Base-by-base conservation (phyloP, 2,113 vertebrate genomes). In the Gulo gulo region DNA sequence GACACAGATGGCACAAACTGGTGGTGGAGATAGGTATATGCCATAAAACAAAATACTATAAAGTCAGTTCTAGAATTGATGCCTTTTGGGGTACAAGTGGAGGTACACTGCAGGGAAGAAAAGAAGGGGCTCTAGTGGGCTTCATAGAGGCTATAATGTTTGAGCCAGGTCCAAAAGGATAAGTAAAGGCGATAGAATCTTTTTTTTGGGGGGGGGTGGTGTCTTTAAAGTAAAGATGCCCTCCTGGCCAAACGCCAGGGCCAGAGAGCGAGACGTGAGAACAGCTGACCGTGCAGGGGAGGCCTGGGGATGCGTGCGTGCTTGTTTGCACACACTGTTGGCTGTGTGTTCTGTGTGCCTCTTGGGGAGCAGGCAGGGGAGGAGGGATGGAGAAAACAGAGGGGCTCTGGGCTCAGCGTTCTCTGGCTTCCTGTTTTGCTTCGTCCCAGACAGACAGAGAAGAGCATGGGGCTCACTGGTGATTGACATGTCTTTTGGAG, bases 161-260 rank as follows among this genome's bases (percentile, higher is more conserved):
- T 42, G 31, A 55, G 16, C 14, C n/a, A 45, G 61, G 4, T 45
- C 80, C 18, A 47, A 55, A 88, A 86, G 63, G 55, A 31, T 74
- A 42, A 16, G 9, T n/a, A 57, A 52, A 71, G 20, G 36, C 18
- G 8, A 52, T 47, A 50, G 34, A 76, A 74, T 95, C 34, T 26
- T 50, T 90, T 87, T 55, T 73, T 87, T 39, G 45, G 4, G 39
- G 39, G 47, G 7, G 45, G 45, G 45, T n/a, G 50, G n/a, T 47
- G 20, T 55, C 34, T 84, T 96, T 84, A 74, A 80, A 74, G 61
- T 63, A 45, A 91, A 97, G 23, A 29, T 83, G 61, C 26, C 23
- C 12, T 84, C 3, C 13, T 12, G 57, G 73, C 69, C 21, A 52
- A 29, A 67, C 59, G 36, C 59, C 29, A 55, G 57, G 47, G 26